Evolutionary conservation across 2,888 invertebrate species (phyloP), one percentile per base, ranked within the genome.

Genomic region (Julus scandinavius): DNA sequence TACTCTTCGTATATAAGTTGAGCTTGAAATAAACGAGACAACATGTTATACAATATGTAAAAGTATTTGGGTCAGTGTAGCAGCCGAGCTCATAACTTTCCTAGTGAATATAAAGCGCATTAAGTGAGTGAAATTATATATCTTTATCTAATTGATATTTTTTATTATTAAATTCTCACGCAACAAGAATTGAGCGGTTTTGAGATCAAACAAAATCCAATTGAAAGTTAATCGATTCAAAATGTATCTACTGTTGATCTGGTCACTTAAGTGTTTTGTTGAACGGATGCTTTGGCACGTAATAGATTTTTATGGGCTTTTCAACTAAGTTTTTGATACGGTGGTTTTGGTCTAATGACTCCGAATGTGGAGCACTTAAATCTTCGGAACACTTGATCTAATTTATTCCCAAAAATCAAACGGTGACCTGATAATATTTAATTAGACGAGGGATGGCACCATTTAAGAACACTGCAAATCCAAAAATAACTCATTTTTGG

Each of bases 11-110:
- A 63, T 63, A 63, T 63, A 63, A 63, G 4, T 63, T 63, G 63
- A n/a, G 63, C 63, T 20, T 63, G n/a, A 63, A 20, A 63, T 63
- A 20, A 20, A 9, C 63, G n/a, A n/a, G 20, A 17, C 63, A n/a
- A 63, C 63, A 63, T 63, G n/a, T 63, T 63, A 63, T 63, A n/a
- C 63, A 63, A 63, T 63, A 20, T 63, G 63, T n/a, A 20, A 2
- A 63, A n/a, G 20, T 7, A 63, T 63, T 63, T 63, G 63, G 63
- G 63, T 63, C 63, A 63, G 63, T 63, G 63, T 63, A 63, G 63
- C 63, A 63, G 63, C 20, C n/a, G 20, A 63, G 63, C 63, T 63
- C 63, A 63, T 63, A 63, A 63, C 63, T 63, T 63, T 63, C 63
- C 6, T 7, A 63, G n/a, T 63, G 17, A 58, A 58, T 17, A 17